Base-by-base conservation (phyloP, 2,113 vertebrate genomes). In the Cyprichromis sp. region DNA sequence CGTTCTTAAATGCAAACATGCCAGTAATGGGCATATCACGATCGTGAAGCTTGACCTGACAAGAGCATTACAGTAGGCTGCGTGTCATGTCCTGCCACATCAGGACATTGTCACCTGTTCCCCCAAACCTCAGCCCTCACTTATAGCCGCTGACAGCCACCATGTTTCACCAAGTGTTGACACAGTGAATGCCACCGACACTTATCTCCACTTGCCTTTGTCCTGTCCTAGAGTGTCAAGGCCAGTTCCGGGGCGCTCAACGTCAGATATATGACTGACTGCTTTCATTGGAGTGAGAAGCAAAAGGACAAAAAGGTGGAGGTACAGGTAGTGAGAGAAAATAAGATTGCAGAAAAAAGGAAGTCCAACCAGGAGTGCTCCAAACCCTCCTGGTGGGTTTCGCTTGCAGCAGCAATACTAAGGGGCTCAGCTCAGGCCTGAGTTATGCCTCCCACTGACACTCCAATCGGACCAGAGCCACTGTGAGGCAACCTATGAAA, bases 181-280 rank as follows among this genome's bases (percentile, higher is more conserved):
- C 89, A 93, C 89, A 89, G 90, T 87, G 90, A 71, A 93, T 90
- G 92, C 90, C 90, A 86, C 80, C 31, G 85, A 92, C 93, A 92
- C 92, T 95, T 94, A 94, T 95, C 91, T 87, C 86, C 87, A 71
- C 82, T 83, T 40, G 86, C 85, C 85, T 91, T 91, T 94, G 91
- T 94, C 91, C 90, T 34, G 90, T 85, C 89, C 82, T 68, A 61
- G 59, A 88, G 91, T 94, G 93, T 95, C 93, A 94, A 89, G 87
- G 83, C 82, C 12, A 29, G 55, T 85, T 88, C 59, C 29, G 78
- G 79, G 83, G 61, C 8, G 50, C 88, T 92, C 86, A 89, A 82
- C 9, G 87, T 91, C 92, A 94, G 88, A 93, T 93, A 94, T 95
- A 93, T 95, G 92, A 94, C 90, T 83, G 94, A 94, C 89, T 88